Conservation (phyloP, 92 coral and sea anemone genomes). For the Hydrozoanthus gracilis region DNA sequence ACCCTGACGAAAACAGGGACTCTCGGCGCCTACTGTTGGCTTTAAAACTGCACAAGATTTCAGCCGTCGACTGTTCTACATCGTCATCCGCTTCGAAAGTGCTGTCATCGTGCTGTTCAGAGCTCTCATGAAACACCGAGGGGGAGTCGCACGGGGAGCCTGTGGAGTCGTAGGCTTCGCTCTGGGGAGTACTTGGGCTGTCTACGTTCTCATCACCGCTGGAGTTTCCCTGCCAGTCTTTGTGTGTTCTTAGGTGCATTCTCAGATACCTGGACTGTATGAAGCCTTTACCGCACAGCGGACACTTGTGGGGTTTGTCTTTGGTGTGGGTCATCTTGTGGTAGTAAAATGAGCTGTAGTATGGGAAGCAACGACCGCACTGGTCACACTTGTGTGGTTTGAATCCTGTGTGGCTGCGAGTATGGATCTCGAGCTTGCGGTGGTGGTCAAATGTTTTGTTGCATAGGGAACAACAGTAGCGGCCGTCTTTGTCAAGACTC, state of each 20-base stretch:
- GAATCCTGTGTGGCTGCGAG: slow-evolving; percentile 92
- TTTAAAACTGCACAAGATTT: slow-evolving; percentile 84
- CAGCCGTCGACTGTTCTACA: slow-evolving; percentile 79
- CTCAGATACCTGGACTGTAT: slow-evolving; percentile 88
- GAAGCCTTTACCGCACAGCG: slow-evolving; percentile 90
- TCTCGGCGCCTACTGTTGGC: slow-evolving; percentile 49
- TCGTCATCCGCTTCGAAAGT: slow-evolving; percentile 36
- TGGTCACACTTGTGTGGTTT: slow-evolving; percentile 91
- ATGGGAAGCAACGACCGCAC: slow-evolving; percentile 91
- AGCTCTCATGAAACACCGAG: neutral
- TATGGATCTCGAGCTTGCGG: slow-evolving; percentile 88
- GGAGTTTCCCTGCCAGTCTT: slow-evolving; percentile 66
- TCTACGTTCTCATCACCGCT: slow-evolving; percentile 67
- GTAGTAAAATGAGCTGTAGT: slow-evolving; percentile 90
- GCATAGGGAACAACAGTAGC: slow-evolving; percentile 86
- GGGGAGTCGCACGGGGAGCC: slow-evolving; percentile 33
- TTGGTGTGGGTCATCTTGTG: slow-evolving; percentile 97
- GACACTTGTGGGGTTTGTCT: slow-evolving; percentile 90
- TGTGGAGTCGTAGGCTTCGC: slow-evolving; percentile 38
- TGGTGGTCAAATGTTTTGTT: slow-evolving; percentile 84
- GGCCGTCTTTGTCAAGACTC: slow-evolving; percentile 82
- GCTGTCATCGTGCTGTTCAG: neutral
- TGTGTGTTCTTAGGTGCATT: slow-evolving; percentile 80
- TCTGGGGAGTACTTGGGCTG: slow-evolving; percentile 52
- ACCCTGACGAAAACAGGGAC: neutral